phyloP scores from a whole-genome alignment of 2,888 invertebrate species.

The Pedicia rivosa region DNA sequence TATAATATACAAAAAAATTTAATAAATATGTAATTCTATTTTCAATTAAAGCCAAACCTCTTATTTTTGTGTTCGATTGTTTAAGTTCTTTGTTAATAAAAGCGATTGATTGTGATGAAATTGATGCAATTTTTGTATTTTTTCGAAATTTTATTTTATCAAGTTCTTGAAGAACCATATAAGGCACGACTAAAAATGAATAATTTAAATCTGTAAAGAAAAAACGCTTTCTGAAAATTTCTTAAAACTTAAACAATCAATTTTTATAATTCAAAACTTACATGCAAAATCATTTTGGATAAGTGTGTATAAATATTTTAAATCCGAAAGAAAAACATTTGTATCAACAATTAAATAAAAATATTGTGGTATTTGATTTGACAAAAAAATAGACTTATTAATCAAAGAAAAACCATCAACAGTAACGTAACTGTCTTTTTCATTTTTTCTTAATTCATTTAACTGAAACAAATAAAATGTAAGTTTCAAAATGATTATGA shows the following conservation, averaged over 20 bases:
- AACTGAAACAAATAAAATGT: not conserved
- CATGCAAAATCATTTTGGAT: conserved; percentile 18
- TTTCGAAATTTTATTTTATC: conserved; percentile 30
- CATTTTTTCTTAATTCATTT: not conserved
- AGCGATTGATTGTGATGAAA: conserved; percentile 20
- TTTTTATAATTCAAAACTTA: conserved; percentile 8
- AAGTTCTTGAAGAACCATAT: conserved; percentile 36
- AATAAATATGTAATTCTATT: not conserved
- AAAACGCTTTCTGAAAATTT: not conserved
- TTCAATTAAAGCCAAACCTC: not conserved
- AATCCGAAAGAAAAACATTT: conserved; percentile 32
- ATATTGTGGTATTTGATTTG: conserved; percentile 10
- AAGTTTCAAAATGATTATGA: not conserved
- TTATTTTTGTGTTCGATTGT: conserved; percentile 7
- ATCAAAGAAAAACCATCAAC: not conserved
- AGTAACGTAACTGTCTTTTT: not conserved
- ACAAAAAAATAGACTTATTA: not conserved
- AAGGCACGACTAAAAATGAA: conserved; percentile 29
- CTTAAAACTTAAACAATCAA: not conserved
- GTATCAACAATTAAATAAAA: conserved; percentile 34
- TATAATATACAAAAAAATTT: conserved; percentile 9
- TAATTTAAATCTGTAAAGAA: conserved; percentile 12
- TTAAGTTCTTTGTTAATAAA: conserved; percentile 21
- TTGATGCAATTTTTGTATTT: conserved; percentile 12
- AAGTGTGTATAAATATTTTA: conserved; percentile 27